Conservation (phyloP, 2,888 invertebrate species). For the Eledona agricola region DNA sequence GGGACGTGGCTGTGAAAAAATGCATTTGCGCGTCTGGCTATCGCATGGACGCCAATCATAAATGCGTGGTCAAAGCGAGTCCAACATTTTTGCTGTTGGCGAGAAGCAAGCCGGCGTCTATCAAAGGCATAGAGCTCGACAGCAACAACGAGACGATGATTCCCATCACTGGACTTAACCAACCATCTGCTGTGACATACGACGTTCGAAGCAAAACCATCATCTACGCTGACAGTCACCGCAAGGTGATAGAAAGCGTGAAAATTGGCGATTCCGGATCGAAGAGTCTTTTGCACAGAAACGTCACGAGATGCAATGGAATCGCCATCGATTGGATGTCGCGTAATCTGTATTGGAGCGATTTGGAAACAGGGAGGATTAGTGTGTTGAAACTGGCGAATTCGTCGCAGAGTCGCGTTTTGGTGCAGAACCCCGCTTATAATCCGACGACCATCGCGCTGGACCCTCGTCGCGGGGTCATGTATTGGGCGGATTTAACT, state of each 20-base stretch:
- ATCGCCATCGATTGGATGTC: conserved; percentile 87
- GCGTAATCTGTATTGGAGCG: conserved; percentile 85
- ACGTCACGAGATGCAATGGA: conserved; percentile 74
- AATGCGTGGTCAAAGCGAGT: conserved; percentile 68
- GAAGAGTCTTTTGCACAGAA: conserved; percentile 65
- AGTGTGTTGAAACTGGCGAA: conserved; percentile 73
- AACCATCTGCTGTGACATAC: conserved; percentile 75
- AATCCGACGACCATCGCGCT: conserved; percentile 71
- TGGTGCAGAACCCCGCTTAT: conserved; percentile 66
- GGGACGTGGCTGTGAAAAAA: conserved; percentile 66
- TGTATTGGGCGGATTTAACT: conserved; percentile 84
- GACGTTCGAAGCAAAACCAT: conserved; percentile 65
- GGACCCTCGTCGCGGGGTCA: conserved; percentile 73
- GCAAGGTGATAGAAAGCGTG: conserved; percentile 55
- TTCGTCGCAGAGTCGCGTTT: conserved; percentile 65
- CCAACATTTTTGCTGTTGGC: conserved; percentile 73
- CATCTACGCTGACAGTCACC: conserved; percentile 65
- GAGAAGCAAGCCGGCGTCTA: conserved; percentile 74
- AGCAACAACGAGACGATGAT: conserved; percentile 68
- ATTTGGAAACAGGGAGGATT: conserved; percentile 74
- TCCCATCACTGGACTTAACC: conserved; percentile 73
- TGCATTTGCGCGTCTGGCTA: conserved; percentile 81
- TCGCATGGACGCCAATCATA: conserved; percentile 66
- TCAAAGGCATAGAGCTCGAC: conserved; percentile 70
- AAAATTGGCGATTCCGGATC: conserved; percentile 43